Conservation (phyloP, 2,888 invertebrate genomes). For the Spisula solida region DNA sequence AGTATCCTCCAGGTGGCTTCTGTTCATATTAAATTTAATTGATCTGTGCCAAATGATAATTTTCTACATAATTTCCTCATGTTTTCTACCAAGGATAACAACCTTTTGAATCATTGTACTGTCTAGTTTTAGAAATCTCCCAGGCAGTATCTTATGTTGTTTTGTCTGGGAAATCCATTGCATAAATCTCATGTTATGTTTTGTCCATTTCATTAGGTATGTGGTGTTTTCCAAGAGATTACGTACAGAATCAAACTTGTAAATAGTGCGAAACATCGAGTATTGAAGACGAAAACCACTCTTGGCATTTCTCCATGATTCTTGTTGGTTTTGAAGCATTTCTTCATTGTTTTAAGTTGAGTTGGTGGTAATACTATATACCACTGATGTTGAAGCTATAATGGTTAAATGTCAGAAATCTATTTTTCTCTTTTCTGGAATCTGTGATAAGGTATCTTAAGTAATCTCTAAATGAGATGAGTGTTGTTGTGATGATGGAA, state of each 20-base stretch:
- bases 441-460: not conserved
- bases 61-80: not conserved
- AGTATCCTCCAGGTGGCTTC: not conserved
- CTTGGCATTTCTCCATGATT: slow-evolving; percentile 14
- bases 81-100: not conserved
- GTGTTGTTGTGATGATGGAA: not conserved
- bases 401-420: not conserved
- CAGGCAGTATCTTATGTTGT: not conserved
- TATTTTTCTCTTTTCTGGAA: not conserved
- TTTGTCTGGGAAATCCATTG: not conserved
- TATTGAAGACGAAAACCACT: slow-evolving; percentile 1
- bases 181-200: not conserved
- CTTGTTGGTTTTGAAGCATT: not conserved
- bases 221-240: not conserved
- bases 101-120: not conserved
- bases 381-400: not conserved
- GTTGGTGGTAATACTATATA: not conserved
- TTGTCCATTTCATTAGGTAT: not conserved
- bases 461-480: not conserved
- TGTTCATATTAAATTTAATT: not conserved
- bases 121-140: not conserved
- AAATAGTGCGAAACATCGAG: not conserved
- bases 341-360: not conserved
- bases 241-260: not conserved
- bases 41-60: not conserved